Evolutionary conservation across 2,797 vertebrate genomes (phyloP), one percentile per base, ranked within the genome.

Genomic region (Gorsachius magnificus): DNA sequence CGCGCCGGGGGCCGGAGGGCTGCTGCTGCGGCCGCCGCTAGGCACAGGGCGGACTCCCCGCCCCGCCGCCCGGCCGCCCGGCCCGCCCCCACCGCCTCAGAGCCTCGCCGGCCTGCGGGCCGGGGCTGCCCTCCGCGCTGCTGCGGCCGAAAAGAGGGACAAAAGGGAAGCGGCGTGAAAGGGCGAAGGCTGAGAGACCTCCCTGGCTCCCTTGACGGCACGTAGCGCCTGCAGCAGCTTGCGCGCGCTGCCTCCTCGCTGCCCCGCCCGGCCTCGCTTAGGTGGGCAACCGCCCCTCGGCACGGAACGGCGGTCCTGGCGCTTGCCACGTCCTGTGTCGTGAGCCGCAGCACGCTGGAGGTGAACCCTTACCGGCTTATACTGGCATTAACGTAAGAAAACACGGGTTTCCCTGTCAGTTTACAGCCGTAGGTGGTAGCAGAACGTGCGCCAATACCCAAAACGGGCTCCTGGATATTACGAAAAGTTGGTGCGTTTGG

Each of bases 241-340:
- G 14, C 0, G 24, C 50, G 16, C 5, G 45, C 50, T 31, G 63
- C 8, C 11, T 0, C 19, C 50, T 16, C 5, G 45, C 50, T 31
- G 63, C 46, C 15, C 5, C 9, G 11, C 33, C 38, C 14, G 7
- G 51, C 50, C 41, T 13, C 5, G 9, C 7, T 4, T 6, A 4
- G 24, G 53, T 1, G 1, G 31, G 50, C 17, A 13, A 3, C 11
- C 1, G 20, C 3, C 21, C 38, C 17, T 4, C 10, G 4, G 46
- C 46, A 2, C 21, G 7, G 3, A 1, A 2, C 45, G 1, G 31
- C 1, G 10, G 3, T 31, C 41, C 19, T 5, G 54, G 6, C 75
- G 2, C 2, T 3, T 5, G 22, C 33, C 48, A 0, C 2, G 15
- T 10, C 76, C 68, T 2, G 0, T 0, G 1, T 1, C 2, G 15